A percentile compares a stretch with the other conserved stretches of the same genome.
Conservation (phyloP, 2,113 vertebrate genomes). For the Mobula hypostoma region DNA sequence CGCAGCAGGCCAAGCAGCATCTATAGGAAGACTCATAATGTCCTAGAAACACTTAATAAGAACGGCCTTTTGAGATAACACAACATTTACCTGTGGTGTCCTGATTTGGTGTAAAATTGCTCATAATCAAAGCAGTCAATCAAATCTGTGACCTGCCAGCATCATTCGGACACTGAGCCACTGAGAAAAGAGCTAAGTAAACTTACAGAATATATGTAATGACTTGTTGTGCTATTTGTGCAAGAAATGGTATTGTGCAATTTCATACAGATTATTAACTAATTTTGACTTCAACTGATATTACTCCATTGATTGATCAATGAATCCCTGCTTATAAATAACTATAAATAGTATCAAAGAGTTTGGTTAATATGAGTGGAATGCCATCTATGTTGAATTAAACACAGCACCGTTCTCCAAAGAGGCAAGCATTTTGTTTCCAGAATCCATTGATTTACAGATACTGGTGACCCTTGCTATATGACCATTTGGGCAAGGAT, state of each 20-base stretch:
- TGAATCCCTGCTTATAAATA: neutral
- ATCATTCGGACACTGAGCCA: neutral
- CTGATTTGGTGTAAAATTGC: slow-evolving; percentile 53
- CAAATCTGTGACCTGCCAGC: neutral
- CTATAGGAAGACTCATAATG: too few relatives aligned
- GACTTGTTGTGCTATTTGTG: neutral
- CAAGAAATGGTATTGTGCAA: neutral
- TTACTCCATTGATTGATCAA: neutral
- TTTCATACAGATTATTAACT: neutral
- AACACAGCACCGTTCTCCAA: neutral
- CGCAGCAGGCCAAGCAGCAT: too few relatives aligned
- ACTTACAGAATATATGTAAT: neutral
- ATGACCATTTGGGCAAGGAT: too few relatives aligned
- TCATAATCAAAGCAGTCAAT: slow-evolving; percentile 46
- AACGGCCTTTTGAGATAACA: slow-evolving; percentile 50
- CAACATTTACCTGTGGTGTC: slow-evolving; percentile 46
- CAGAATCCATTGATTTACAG: neutral
- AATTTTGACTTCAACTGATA: neutral
- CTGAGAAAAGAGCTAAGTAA: neutral
- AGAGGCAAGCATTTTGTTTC: neutral
- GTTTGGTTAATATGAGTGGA: slow-evolving; percentile 5
- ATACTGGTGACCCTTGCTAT: neutral
- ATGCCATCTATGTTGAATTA: neutral
- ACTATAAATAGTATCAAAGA: neutral
- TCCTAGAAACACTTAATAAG: slow-evolving; percentile 55